Conservation (phyloP, 2,113 vertebrate genomes). For the Theristicus caerulescens region DNA sequence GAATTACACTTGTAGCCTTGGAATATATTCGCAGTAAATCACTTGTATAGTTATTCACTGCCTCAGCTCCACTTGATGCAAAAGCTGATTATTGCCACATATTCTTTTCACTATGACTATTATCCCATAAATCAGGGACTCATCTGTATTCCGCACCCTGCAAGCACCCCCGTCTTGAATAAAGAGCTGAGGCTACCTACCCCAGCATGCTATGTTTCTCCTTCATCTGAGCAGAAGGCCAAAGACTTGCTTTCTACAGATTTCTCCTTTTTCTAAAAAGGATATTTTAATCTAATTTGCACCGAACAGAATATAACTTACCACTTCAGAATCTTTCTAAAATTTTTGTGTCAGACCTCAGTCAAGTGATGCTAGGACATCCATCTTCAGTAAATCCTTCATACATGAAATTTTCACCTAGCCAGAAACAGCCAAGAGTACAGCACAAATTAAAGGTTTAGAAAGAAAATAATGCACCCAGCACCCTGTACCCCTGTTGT, state of each 20-base stretch:
- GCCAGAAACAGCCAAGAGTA: background rate
- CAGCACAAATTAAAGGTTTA: background rate
- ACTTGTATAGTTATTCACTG: background rate
- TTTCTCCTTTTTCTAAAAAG: background rate
- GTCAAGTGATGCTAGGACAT: background rate
- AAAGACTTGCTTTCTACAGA: background rate
- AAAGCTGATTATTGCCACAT: constrained; percentile 31
- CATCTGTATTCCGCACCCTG: background rate
- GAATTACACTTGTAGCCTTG: constrained; percentile 2
- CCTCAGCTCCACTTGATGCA: constrained; percentile 10
- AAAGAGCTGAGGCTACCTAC: background rate
- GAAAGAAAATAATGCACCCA: background rate
- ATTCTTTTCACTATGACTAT: constrained; percentile 9
- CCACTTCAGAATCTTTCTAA: background rate
- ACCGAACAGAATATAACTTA: background rate
- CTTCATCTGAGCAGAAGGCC: constrained; percentile 65
- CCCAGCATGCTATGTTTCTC: constrained; percentile 37
- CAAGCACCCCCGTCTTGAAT: background rate
- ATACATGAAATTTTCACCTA: background rate
- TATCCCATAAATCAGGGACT: constrained; percentile 20
- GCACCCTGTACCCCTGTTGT: background rate
- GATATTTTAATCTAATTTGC: background rate
- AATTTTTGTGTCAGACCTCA: background rate
- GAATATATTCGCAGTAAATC: constrained; percentile 20
- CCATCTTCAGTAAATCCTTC: background rate